These are phyloP conservation scores for Drosophila lacteicornis DNA, from an alignment of 1,140 invertebrate genomes.

Conservation along the genomic window DNA sequence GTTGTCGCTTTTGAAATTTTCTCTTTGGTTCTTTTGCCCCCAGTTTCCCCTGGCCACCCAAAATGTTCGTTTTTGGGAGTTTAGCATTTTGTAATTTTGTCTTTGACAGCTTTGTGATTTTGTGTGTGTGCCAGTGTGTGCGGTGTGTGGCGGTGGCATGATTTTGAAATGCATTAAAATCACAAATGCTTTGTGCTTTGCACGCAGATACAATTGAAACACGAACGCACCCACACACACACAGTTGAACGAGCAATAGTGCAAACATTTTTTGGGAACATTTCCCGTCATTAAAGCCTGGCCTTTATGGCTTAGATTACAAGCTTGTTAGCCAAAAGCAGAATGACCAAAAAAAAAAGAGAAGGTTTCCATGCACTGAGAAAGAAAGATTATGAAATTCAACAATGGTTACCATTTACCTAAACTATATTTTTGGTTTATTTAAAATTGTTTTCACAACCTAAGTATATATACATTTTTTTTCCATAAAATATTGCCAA, in stretches of 20 bases:
- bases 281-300: conserved; percentile 40
- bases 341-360: conserved; percentile 8
- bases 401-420: too few species aligned
- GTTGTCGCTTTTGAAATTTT: conserved; percentile 39
- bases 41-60: background rate
- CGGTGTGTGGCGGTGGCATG: conserved; percentile 25
- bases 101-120: conserved; percentile 62
- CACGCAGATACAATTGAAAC: conserved; percentile 15
- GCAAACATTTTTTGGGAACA: conserved; percentile 57
- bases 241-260: conserved; percentile 7
- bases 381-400: background rate
- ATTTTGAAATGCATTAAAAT: conserved; percentile 58
- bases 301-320: conserved; percentile 61
- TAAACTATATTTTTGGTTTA: too few species aligned
- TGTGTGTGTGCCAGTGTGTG: conserved; percentile 15
- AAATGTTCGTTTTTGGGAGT: conserved; percentile 30
- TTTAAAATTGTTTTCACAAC: too few species aligned
- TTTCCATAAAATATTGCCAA: too few species aligned
- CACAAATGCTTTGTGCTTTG: conserved; percentile 33
- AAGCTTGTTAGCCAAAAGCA: conserved; percentile 45
- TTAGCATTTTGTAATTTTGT: conserved; percentile 67
- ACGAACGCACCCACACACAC: conserved; percentile 14
- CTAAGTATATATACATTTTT: background rate
- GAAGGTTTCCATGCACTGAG: conserved; percentile 8
- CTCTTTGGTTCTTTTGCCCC: conserved; percentile 16